A percentile compares a stretch with the other conserved stretches of the same genome.
Conservation (phyloP, 2,888 invertebrate species). For the Himalopsyche tibetana region DNA sequence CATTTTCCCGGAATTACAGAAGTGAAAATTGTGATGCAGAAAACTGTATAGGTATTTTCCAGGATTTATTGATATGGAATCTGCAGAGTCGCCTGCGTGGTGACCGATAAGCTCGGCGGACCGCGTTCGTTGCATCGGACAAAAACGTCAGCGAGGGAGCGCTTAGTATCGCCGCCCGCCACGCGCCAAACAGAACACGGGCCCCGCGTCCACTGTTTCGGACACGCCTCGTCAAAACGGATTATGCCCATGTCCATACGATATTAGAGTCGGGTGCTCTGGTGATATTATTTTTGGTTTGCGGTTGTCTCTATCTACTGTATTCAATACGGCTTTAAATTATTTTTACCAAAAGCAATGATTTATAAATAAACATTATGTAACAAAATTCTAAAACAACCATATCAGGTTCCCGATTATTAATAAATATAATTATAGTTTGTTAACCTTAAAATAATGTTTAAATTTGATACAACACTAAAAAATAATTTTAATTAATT, state of each 20-base stretch:
- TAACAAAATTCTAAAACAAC: no score
- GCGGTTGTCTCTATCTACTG: no score
- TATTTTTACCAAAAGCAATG: no score
- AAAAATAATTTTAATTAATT: no score
- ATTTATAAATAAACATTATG: no score
- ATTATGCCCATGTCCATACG: not conserved
- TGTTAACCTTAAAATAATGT: no score
- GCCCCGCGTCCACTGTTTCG: not conserved
- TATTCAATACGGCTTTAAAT: no score
- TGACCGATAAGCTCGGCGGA: not conserved
- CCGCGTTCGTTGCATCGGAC: not conserved
- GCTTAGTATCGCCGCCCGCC: slow-evolving; percentile 4
- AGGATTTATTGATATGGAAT: slow-evolving; percentile 1
- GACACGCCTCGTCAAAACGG: slow-evolving; percentile 19
- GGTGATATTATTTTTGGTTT: no score
- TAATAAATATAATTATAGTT: no score
- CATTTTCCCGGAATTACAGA: not conserved
- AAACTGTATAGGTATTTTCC: not conserved
- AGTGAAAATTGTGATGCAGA: slow-evolving; percentile 27
- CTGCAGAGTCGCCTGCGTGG: slow-evolving; percentile 19
- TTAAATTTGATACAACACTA: no score
- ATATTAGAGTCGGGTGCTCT: no score
- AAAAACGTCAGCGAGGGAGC: not conserved
- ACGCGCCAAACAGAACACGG: slow-evolving; percentile 1
- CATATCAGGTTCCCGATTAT: no score